phyloP scores from a whole-genome alignment of 2,888 invertebrate genomes.

The Drosophila birchii region DNA sequence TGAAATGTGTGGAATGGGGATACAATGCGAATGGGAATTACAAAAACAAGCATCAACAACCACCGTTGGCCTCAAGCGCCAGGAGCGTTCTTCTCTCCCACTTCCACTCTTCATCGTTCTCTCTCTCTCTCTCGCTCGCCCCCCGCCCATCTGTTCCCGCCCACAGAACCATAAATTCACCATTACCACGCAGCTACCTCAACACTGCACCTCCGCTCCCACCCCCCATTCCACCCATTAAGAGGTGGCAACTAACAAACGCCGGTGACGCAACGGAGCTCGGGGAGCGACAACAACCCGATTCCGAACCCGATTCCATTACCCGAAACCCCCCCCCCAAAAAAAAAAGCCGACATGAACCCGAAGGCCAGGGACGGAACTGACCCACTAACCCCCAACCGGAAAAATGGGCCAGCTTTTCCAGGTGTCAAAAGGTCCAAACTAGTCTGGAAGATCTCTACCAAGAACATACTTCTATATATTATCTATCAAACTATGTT shows the following conservation, averaged over 20 bases:
- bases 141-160: constrained; percentile 35
- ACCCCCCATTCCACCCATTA: constrained; percentile 12
- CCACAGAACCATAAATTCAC: constrained; percentile 68
- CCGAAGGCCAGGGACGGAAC: constrained; percentile 20
- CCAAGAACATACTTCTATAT: background rate
- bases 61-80: constrained; percentile 57
- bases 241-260: constrained; percentile 35
- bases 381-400: constrained; percentile 35
- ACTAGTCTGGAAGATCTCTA: background rate
- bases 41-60: constrained; percentile 70
- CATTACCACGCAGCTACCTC: constrained; percentile 74
- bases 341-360: constrained; percentile 12
- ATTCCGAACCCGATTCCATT: constrained; percentile 21
- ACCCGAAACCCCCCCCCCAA: constrained; percentile 28
- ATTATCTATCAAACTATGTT: background rate
- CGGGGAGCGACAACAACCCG: constrained; percentile 58
- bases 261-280: constrained; percentile 74
- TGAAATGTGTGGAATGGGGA: constrained; percentile 3
- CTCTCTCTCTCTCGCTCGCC: background rate
- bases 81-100: constrained; percentile 23
- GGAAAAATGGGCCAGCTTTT: constrained; percentile 11
- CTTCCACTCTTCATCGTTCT: background rate
- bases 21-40: constrained; percentile 65
- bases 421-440: constrained; percentile 2
- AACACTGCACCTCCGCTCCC: constrained; percentile 51